Evolutionary conservation across 1,140 invertebrate species (phyloP), one percentile per base, ranked within the genome.

Genomic region (Gonioctena quinquepunctata): DNA sequence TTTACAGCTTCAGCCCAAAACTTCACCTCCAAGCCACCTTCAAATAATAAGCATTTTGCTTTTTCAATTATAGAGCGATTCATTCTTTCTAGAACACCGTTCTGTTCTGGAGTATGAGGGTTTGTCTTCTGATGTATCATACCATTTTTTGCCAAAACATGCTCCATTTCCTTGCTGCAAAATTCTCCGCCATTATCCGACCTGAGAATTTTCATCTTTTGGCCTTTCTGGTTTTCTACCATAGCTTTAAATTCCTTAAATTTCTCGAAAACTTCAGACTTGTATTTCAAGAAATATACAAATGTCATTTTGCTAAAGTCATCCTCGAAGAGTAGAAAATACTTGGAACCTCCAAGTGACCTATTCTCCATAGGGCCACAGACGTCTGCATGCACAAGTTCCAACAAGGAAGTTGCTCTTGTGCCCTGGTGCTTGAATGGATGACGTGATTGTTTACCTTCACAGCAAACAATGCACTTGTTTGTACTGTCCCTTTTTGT

Each of bases 1-100:
- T 60, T 54, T 63, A 73, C 42, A 6, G 79, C 82, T 66, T 54
- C 50, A 7, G n/a, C 50, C 50, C n/a, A 54, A 18, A 54, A 54
- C 18, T 8, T 54, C 21, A 16, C 18, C 13, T 67, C 33, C 19
- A 85, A 48, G 7, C 74, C 49, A 23, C 74, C 74, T 68, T 85
- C 78, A 23, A 74, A 64, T n/a, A 86, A 59, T 70, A 86, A 69
- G 64, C 78, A 77, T 69, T 79, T 74, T 23, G 83, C 83, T 62
- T 74, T 79, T 54, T 84, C 78, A 1, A 79, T 71, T 3, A 86
- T 57, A 3, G 77, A 84, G 19, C 83, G 57, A 68, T 85, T 85
- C 22, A 79, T 70, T 48, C 82, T 56, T 68, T 86, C 85, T 11
- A 76, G 71, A 19, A 77, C 65, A n/a, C 84, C 84, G 77, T 87